Evolutionary conservation across 2,113 vertebrate genomes (phyloP).

Genomic region (Zosterops pallidus): DNA sequence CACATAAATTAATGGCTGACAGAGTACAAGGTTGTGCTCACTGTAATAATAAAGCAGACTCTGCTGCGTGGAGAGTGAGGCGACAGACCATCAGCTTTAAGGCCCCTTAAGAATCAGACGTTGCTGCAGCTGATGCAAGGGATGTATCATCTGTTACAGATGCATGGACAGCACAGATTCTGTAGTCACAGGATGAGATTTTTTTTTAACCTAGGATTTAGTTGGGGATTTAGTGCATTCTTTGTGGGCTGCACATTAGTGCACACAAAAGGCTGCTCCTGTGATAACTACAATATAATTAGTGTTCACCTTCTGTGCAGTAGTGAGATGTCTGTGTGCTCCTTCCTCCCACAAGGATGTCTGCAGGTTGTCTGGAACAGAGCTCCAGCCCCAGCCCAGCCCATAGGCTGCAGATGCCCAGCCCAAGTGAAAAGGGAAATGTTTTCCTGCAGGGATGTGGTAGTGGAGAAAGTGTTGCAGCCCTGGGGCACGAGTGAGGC

Average conservation of each 20-base stretch:
- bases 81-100: not conserved
- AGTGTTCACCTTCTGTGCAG: not conserved
- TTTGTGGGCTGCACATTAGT: not conserved
- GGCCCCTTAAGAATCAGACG: not conserved
- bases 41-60: not conserved
- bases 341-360: not conserved
- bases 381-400: not conserved
- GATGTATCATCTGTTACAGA: not conserved
- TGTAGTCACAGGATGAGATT: not conserved
- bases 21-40: not conserved
- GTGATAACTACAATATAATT: not conserved
- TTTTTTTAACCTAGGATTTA: not conserved
- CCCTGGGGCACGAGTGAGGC: not conserved
- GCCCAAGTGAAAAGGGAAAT: not conserved
- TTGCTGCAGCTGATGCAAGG: not conserved
- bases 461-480: not conserved
- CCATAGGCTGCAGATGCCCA: not conserved
- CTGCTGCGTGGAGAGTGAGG: not conserved
- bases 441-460: not conserved
- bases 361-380: not conserved
- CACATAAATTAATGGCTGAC: not conserved
- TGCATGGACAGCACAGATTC: not conserved
- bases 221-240: not conserved
- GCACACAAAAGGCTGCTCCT: not conserved
- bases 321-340: rapidly evolving